These are phyloP conservation scores for Junonia oenone DNA, from an alignment of 2,888 invertebrate genomes.

Conservation along the genomic window DNA sequence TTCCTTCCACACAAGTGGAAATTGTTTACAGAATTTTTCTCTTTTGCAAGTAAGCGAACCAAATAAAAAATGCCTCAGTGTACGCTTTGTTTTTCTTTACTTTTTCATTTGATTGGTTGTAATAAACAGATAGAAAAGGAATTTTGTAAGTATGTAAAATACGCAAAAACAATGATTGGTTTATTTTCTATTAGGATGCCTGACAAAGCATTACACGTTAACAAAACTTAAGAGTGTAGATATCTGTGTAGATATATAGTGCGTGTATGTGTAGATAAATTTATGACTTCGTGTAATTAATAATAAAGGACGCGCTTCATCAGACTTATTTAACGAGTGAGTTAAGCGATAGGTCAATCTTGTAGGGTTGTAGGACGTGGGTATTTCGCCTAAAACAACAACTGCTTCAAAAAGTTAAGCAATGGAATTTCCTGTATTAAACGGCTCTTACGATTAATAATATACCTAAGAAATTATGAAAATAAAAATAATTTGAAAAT, in stretches of 20 bases:
- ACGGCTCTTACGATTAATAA: too few relatives aligned
- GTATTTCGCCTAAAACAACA: not conserved
- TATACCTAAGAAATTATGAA: too few relatives aligned
- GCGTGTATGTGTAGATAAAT: too few relatives aligned
- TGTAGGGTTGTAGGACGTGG: not conserved
- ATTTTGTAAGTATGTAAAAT: not conserved
- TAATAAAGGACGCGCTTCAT: not conserved
- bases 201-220: too few relatives aligned
- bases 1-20: constrained; percentile 32
- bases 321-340: not conserved
- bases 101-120: constrained; percentile 19
- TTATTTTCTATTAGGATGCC: too few relatives aligned
- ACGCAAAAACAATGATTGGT: not conserved
- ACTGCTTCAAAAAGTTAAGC: too few relatives aligned
- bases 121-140: not conserved
- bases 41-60: constrained; percentile 40
- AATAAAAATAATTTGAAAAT: too few relatives aligned
- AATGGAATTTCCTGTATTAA: too few relatives aligned
- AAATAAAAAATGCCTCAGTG: constrained; percentile 20
- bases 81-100: constrained; percentile 12
- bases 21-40: constrained; percentile 46
- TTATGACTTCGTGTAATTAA: too few relatives aligned
- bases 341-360: not conserved
- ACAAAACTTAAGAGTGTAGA: too few relatives aligned
- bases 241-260: too few relatives aligned